phyloP scores from a whole-genome alignment of 2,888 invertebrate genomes.

The Homarus gammarus region DNA sequence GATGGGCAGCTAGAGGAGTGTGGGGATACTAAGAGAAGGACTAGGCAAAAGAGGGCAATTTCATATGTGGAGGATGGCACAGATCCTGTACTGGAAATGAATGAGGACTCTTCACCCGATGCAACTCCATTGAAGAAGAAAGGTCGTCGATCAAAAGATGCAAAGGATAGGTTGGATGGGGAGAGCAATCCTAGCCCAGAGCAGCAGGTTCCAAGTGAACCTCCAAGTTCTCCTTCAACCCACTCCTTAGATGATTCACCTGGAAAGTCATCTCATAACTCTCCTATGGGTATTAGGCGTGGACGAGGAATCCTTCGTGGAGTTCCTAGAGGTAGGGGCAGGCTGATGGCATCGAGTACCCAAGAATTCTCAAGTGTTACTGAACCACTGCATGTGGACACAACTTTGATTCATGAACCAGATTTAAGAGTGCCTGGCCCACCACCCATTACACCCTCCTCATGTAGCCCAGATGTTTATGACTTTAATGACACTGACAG shows the following conservation, averaged over 20 bases:
- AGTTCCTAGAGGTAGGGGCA: conserved; percentile 24
- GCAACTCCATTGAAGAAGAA: conserved; percentile 66
- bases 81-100: conserved; percentile 75
- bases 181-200: conserved; percentile 44
- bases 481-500: conserved; percentile 74
- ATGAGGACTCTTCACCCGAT: conserved; percentile 66
- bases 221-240: conserved; percentile 15
- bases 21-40: conserved; percentile 64
- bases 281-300: conserved; percentile 25
- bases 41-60: conserved; percentile 72
- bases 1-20: conserved; percentile 42
- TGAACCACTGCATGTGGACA: conserved; percentile 67
- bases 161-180: conserved; percentile 7
- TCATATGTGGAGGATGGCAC: conserved; percentile 75
- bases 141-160: conserved; percentile 53
- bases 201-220: background rate
- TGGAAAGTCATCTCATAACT: conserved; percentile 29
- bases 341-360: background rate
- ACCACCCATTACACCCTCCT: conserved; percentile 57
- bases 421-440: conserved; percentile 59
- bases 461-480: conserved; percentile 71
- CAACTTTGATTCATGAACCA: conserved; percentile 41
- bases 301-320: conserved; percentile 42
- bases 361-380: conserved; percentile 27
- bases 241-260: conserved; percentile 35